Base-by-base conservation (phyloP, 1,140 invertebrate genomes). In the Aleiodes sp. region DNA sequence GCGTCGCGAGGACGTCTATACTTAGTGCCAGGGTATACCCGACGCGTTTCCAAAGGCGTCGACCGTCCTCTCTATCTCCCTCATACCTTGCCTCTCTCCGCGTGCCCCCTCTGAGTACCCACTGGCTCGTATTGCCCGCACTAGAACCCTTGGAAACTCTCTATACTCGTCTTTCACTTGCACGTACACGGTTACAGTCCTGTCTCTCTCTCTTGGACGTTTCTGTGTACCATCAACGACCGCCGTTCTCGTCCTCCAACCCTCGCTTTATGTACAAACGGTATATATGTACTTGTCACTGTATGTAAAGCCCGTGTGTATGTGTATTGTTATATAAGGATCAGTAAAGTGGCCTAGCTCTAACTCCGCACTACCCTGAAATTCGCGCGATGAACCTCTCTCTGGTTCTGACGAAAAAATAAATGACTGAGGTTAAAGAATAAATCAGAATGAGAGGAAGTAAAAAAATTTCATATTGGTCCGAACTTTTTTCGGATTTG, bases 1-100 rank as follows among this genome's bases (percentile, higher is more conserved):
- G 82, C 82, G 84, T 86, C 84, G 83, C 84, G 82, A 85, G 84
- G 83, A 84, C 82, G 83, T 82, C 82, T 84, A 84, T 84, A 84
- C 83, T 85, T 85, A 84, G 84, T 83, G 80, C 80, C 77, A 75
- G 82, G 77, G 81, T 26, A 59, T 21, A 83, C 81, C 78, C 80
- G 74, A 82, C 77, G 80, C 80, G 79, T 81, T 84, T 82, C 80
- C 80, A 83, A 79, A 81, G 76, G 79, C 78, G 70, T 74, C 72
- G 68, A 63, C 73, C 65, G 69, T 75, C 71, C 74, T 75, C 74
- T 73, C 74, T 74, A 35, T 63, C 62, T 59, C 62, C 60, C 76
- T 65, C 70, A n/a, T n/a, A 33, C 12, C 2, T 2, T 52, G 66
- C 60, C 59, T 28, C 62, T 56, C 37, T 46, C 69, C 14, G n/a